Evolutionary conservation across 1,140 invertebrate genomes (phyloP), one percentile per base, ranked within the genome.

Genomic region (Pseudomyrmex sp.): DNA sequence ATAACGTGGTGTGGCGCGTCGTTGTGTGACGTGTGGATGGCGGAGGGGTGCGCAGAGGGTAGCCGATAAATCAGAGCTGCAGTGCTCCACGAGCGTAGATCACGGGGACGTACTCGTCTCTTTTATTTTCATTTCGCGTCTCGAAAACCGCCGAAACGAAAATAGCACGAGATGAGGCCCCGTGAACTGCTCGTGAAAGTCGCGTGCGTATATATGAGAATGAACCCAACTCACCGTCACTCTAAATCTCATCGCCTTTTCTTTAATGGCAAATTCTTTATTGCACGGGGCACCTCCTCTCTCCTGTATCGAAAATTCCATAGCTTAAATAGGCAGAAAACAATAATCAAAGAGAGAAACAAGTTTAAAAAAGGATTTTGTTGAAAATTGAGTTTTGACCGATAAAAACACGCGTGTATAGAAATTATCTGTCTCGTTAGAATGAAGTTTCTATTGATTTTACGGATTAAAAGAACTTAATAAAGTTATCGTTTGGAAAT

Each of bases 31-130:
- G 61, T 59, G 58, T 23, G 13, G 66, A 23, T 50, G 77, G 70
- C 48, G 76, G 69, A 76, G 58, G 72, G 82, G 68, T 83, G 65
- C 61, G 68, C 15, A 75, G 74, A 69, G 72, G 74, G 58, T 74
- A 61, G 69, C 83, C 87, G 86, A 91, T 91, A 91, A 91, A 91
- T 91, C 91, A 89, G 87, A 65, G 74, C 84, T 82, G 83, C 77
- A 66, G 77, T 58, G 63, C 62, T 66, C 82, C 73, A 62, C 75
- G 83, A 66, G 82, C 85, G 87, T 87, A 88, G 82, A 88, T 88
- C 87, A 87, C 77, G 82, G 76, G 59, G 44, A 65, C 56, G 54
- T 68, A 75, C 59, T 84, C 48, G 54, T 68, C 62, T 85, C 56
- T 88, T 85, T 89, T 90, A 82, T 88, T 84, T 88, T 88, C 84